A percentile compares a stretch with the other conserved stretches of the same genome.
Evolutionary conservation across 2,888 invertebrate species (phyloP).

Genomic region (Tortricodes alternella): DNA sequence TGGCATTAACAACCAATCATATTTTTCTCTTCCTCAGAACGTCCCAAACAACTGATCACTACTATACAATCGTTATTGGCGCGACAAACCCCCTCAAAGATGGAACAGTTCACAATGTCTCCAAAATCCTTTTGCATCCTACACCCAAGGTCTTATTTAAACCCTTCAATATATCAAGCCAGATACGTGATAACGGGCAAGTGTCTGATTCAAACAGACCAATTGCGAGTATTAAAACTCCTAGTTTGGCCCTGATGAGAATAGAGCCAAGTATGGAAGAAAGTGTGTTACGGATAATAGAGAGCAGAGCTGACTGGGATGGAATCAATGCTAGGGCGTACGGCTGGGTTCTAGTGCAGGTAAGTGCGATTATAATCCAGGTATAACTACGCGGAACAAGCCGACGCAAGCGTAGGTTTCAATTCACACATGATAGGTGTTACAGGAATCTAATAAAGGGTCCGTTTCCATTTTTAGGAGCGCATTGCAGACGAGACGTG

Average conservation of each 20-base stretch:
- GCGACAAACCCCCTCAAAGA: constrained; percentile 49
- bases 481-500: too few relatives aligned
- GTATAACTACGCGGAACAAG: too few relatives aligned
- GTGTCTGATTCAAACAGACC: background rate
- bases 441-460: too few relatives aligned
- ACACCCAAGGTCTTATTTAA: background rate
- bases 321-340: constrained; percentile 40
- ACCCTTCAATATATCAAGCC: background rate
- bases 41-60: constrained; percentile 33
- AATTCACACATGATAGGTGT: too few relatives aligned
- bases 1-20: background rate
- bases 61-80: constrained; percentile 49
- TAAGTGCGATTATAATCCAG: too few relatives aligned
- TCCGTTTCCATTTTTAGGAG: too few relatives aligned
- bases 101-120: constrained; percentile 49
- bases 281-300: constrained; percentile 25
- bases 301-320: constrained; percentile 1
- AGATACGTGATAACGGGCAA: background rate
- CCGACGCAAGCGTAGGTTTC: too few relatives aligned
- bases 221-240: background rate
- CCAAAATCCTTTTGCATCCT: constrained; percentile 38
- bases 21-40: constrained; percentile 18
- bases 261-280: constrained; percentile 36
- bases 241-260: constrained; percentile 39
- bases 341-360: constrained; percentile 50